Evolutionary conservation across 2,888 invertebrate species (phyloP).

Genomic region (Lasiommata megera): DNA sequence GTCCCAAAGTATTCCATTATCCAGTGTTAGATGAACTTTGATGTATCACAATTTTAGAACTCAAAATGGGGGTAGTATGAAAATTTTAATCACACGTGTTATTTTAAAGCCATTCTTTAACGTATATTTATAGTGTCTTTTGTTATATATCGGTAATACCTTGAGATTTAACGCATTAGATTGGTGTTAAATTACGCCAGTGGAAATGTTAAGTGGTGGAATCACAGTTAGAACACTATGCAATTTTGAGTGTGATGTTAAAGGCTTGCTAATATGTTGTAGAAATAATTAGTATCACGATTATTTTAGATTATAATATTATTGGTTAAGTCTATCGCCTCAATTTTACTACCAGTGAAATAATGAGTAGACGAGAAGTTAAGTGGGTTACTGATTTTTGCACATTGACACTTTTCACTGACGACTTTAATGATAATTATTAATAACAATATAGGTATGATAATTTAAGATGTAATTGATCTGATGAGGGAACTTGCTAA

Average conservation of each 20-base stretch:
- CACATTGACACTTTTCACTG: conserved; percentile 1
- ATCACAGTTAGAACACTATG: too few species aligned
- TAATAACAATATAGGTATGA: too few species aligned
- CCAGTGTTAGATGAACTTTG: conserved; percentile 4
- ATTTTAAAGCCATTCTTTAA: not conserved
- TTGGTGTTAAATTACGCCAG: not conserved
- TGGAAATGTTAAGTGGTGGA: not conserved
- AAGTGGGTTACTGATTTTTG: not conserved
- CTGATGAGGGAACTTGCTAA: not conserved
- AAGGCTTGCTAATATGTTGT: too few species aligned
- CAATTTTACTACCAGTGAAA: not conserved
- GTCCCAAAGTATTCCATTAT: conserved; percentile 1
- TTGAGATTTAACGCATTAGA: not conserved
- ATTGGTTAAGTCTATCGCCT: not conserved
- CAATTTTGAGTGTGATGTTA: too few species aligned
- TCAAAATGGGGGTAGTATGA: not conserved
- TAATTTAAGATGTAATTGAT: too few species aligned
- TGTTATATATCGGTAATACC: not conserved
- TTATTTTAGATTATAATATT: too few species aligned
- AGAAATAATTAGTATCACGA: too few species aligned
- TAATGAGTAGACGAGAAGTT: not conserved
- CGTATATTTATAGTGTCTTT: not conserved
- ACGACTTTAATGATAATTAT: not conserved
- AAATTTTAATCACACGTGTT: too few species aligned
- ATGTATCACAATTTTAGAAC: not conserved